Base-by-base conservation (phyloP, 2,797 vertebrate genomes). In the Xiphorhynchus erythropygius region DNA sequence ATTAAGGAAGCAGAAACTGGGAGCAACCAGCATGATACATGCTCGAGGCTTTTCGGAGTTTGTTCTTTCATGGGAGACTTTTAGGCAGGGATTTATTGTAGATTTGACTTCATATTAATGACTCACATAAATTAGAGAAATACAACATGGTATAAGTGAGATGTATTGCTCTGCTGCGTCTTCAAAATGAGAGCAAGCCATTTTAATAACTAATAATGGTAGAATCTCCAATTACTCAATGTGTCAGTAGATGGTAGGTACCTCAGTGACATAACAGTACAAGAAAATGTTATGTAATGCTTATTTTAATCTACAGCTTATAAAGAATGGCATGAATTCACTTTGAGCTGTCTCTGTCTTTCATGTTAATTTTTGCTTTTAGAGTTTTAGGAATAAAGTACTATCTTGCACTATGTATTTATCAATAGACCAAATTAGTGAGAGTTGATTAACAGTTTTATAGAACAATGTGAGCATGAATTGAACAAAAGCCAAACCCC, bases 21-120 rank as follows among this genome's bases (percentile, higher is more conserved):
- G 18, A 46, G 9, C 2, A 2, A 27, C 17, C 35, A 59, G 8
- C 37, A n/a, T 60, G 41, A 33, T 42, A 10, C 2, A 2, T 0
- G 2, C 6, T 9, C 3, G 39, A 70, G n/a, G 9, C 10, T 57
- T 42, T 47, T 68, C 52, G 60, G 67, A 56, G 23, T 49, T 46
- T 25, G 6, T 23, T 33, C 47, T 60, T 50, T 42, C 30, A n/a
- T 30, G 42, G 11, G 32, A 56, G 11, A 23, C 37, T 71, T 65
- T 59, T 10, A 30, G 21, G 17, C 7, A 85, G 83, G 37, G 49
- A 74, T 80, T 91, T 83, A 13, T 37, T 49, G 21, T 49, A 25
- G 47, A 5, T 76, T 90, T 49, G 67, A 41, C 11, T 62, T 74
- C 22, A 19, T 8, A 3, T 59, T 47, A 91, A 28, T 63, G 47